Evolutionary conservation across 2,888 invertebrate genomes (phyloP).

Genomic region (Caenorhabditis japonica): DNA sequence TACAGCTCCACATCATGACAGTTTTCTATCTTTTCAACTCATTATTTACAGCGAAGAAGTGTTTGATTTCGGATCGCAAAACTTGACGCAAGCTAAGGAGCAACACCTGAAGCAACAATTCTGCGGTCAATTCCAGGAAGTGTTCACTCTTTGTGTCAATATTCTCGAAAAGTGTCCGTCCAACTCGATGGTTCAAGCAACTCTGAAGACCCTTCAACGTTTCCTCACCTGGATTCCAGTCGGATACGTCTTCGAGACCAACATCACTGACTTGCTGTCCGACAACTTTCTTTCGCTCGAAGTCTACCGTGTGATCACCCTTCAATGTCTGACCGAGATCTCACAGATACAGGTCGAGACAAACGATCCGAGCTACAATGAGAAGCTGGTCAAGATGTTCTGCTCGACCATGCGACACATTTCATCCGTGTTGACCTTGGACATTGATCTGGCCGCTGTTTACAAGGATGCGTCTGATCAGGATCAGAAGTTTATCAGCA

Average conservation of each 20-base stretch:
- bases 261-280: slow-evolving; percentile 91
- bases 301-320: slow-evolving; percentile 95
- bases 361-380: slow-evolving; percentile 85
- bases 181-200: slow-evolving; percentile 93
- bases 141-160: slow-evolving; percentile 96
- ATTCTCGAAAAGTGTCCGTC: slow-evolving; percentile 97
- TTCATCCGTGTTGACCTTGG: slow-evolving; percentile 32
- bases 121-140: slow-evolving; percentile 98
- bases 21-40: background rate
- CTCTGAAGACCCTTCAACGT: slow-evolving; percentile 92
- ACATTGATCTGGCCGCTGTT: slow-evolving; percentile 92
- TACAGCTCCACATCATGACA: background rate
- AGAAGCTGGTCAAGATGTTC: slow-evolving; percentile 90
- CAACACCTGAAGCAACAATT: slow-evolving; percentile 99
- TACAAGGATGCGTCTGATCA: slow-evolving; percentile 93
- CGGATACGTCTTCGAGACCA: slow-evolving; percentile 99
- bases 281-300: slow-evolving; percentile 95
- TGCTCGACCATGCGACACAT: slow-evolving; percentile 87
- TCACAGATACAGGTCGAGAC: slow-evolving; percentile 79
- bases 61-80: slow-evolving; percentile 97
- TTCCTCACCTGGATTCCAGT: slow-evolving; percentile 99
- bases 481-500: slow-evolving; percentile 98
- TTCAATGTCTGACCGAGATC: slow-evolving; percentile 98
- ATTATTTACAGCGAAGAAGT: slow-evolving; percentile 87
- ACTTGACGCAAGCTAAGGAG: slow-evolving; percentile 98